Base-by-base conservation (phyloP, 2,113 vertebrate genomes). In the Choloepus hoffmanni region DNA sequence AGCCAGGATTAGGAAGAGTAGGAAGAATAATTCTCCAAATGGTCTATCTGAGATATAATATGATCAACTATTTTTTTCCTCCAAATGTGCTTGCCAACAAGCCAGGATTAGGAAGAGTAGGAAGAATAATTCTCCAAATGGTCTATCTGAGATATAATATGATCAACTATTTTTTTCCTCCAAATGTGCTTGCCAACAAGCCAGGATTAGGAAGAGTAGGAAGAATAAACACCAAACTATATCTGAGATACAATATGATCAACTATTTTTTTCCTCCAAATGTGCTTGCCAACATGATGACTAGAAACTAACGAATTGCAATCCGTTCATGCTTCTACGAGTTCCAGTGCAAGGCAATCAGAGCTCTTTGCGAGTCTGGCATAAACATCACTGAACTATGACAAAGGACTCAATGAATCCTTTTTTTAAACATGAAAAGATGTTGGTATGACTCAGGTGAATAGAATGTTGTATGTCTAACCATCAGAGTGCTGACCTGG, bases 281-380 rank as follows among this genome's bases (percentile, higher is more conserved):
- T n/a, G n/a, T n/a, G n/a, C n/a, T n/a, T n/a, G n/a, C n/a, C n/a
- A n/a, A n/a, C n/a, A n/a, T 94, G 83, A 89, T 92, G 95, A 97
- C 97, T 86, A 92, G 95, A 90, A 93, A 93, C 96, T 89, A 97
- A 95, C 86, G 93, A 97, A 95, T 83, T 90, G 43, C 70, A 96
- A 74, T 73, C 91, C 83, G 58, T 93, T 97, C 94, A 89, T 67
- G 82, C 50, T 90, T 5, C 76, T 96, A 70, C 16, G 85, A 77
- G 55, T 85, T 96, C 93, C 96, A 95, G 94, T 12, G 10, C 79
- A 92, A 53, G 85, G 93, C 24, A 60, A 86, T 93, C 90, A 92
- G 86, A 94, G 90, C 62, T 97, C 73, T 94, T 96, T 40, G 60
- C 96, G 74, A 43, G 90, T 95, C 68, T 97, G 89, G 94, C 88